These are phyloP conservation scores for Pyrocoelia pectoralis DNA, from an alignment of 2,888 invertebrate species.

Conservation along the genomic window DNA sequence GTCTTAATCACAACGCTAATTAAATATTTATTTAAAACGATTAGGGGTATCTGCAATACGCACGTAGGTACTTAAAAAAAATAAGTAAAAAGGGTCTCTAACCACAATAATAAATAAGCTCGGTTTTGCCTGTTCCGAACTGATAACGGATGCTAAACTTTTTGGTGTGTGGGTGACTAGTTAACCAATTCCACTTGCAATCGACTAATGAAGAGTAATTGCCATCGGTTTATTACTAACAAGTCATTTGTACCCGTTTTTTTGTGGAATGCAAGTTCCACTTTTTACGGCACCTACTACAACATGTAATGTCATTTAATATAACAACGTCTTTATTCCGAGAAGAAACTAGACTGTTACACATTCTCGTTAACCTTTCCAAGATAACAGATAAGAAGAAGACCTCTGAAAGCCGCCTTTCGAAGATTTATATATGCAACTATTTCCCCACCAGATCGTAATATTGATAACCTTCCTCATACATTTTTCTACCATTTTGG, in stretches of 20 bases:
- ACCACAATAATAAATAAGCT: slow-evolving; percentile 11
- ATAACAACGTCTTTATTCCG: not conserved
- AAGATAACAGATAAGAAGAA: not conserved
- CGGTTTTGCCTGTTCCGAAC: slow-evolving; percentile 21
- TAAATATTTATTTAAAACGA: not conserved
- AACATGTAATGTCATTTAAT: not conserved
- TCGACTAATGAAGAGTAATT: slow-evolving; percentile 25
- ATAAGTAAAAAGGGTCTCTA: not conserved
- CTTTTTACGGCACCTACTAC: not conserved
- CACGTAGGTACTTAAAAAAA: not conserved
- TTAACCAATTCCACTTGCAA: slow-evolving; percentile 19
- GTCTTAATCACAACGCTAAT: not conserved
- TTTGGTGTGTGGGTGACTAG: slow-evolving; percentile 11
- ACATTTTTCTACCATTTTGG: not conserved
- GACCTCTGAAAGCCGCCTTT: not conserved
- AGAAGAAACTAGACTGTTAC: not conserved
- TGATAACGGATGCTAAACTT: slow-evolving; percentile 18
- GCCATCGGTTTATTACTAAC: not conserved
- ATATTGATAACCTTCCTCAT: not conserved
- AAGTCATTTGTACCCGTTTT: slow-evolving; percentile 4
- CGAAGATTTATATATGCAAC: not conserved
- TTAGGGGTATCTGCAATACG: not conserved
- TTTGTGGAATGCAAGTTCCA: slow-evolving; percentile 10
- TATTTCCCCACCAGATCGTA: not conserved
- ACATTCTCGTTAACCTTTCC: slow-evolving; percentile 1